These are phyloP conservation scores for Chalcosyrphus nemorum DNA, from an alignment of 2,888 invertebrate species.

Conservation along the genomic window DNA sequence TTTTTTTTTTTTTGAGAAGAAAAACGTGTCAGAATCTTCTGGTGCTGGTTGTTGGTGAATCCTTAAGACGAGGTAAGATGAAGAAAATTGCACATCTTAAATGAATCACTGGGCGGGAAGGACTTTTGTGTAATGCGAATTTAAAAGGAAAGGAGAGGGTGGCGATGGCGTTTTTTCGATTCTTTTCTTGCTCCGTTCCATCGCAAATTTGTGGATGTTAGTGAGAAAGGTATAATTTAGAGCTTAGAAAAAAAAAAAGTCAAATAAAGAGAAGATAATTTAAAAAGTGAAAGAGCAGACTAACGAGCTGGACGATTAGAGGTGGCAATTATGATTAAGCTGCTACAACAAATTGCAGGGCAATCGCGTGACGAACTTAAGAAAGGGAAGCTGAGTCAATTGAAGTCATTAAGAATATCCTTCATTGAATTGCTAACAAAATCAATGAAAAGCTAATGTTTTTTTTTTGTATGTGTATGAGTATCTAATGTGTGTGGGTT, in stretches of 20 bases:
- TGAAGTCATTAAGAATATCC: slow-evolving; percentile 64
- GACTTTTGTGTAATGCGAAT: slow-evolving; percentile 69
- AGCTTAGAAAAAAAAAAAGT: slow-evolving; percentile 67
- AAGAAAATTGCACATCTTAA: slow-evolving; percentile 73
- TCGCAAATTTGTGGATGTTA: slow-evolving; percentile 8
- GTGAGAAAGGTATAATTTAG: slow-evolving; percentile 69
- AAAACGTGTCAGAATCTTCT: slow-evolving; percentile 64
- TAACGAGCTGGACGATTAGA: slow-evolving; percentile 70
- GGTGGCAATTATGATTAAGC: slow-evolving; percentile 73
- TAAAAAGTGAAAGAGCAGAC: slow-evolving; percentile 66
- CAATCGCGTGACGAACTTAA: slow-evolving; percentile 61
- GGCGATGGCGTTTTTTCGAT: slow-evolving; percentile 13
- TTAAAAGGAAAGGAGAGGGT: slow-evolving; percentile 55
- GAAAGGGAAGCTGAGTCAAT: slow-evolving; percentile 68
- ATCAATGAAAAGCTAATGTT: slow-evolving; percentile 4
- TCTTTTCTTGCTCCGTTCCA: slow-evolving; percentile 12
- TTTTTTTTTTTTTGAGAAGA: slow-evolving; percentile 30
- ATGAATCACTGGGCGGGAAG: slow-evolving; percentile 73
- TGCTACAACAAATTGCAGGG: slow-evolving; percentile 44
- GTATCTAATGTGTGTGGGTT: neutral
- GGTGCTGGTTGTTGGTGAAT: slow-evolving; percentile 60
- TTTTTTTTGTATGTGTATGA: neutral
- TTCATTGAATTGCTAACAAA: slow-evolving; percentile 34
- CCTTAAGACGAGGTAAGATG: slow-evolving; percentile 71
- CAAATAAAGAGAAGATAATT: slow-evolving; percentile 62